A percentile compares a stretch with the other conserved stretches of the same genome.
These are phyloP conservation scores for Liodrosophila aerea DNA, from an alignment of 2,888 invertebrate genomes.

Conservation along the genomic window DNA sequence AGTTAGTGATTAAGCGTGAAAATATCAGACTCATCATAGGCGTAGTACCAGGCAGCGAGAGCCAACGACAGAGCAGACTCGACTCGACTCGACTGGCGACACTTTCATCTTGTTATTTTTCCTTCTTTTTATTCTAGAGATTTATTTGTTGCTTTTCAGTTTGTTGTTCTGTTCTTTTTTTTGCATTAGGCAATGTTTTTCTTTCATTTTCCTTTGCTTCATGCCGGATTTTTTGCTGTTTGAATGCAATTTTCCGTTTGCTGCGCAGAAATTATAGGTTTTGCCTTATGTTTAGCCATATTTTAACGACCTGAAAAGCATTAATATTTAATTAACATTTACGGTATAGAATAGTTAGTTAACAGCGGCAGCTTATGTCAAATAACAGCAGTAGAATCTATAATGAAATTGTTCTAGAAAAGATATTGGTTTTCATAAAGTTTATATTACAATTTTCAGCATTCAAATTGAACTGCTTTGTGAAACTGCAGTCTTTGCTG, in stretches of 20 bases:
- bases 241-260: conserved; percentile 24
- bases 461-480: too few relatives aligned
- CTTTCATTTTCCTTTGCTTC: conserved; percentile 30
- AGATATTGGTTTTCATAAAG: too few relatives aligned
- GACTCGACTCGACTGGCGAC: conserved; percentile 39
- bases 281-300: conserved; percentile 15
- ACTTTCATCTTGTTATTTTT: conserved; percentile 54
- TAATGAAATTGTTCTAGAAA: too few relatives aligned
- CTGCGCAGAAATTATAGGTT: conserved; percentile 37
- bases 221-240: conserved; percentile 36
- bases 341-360: too few relatives aligned
- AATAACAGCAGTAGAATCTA: too few relatives aligned
- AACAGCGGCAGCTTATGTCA: too few relatives aligned
- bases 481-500: too few relatives aligned
- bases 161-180: conserved; percentile 4
- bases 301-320: too few relatives aligned
- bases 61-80: conserved; percentile 1
- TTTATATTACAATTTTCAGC: too few relatives aligned
- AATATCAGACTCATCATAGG: conserved; percentile 67
- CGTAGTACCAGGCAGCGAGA: conserved; percentile 21
- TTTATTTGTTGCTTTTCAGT: conserved; percentile 19
- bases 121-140: conserved; percentile 23
- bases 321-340: too few relatives aligned
- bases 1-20: conserved; percentile 80
- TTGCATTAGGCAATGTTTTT: conserved; percentile 18